Evolutionary conservation across 1,140 invertebrate species (phyloP).

Genomic region (Neoseiulus cucumeris): DNA sequence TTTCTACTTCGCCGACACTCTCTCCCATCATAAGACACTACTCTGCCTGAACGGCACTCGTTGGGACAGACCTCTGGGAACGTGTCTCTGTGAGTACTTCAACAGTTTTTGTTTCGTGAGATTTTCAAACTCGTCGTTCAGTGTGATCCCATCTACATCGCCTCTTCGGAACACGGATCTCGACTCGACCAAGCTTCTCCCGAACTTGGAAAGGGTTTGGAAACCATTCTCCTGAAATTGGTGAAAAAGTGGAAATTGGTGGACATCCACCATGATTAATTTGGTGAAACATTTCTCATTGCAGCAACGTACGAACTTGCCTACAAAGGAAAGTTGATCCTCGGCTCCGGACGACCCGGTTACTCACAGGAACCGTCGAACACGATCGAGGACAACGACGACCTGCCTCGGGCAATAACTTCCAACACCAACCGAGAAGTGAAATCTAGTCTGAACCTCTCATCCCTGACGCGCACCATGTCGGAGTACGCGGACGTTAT

Average conservation of each 20-base stretch:
- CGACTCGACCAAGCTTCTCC: no score
- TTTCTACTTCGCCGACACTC: constrained; percentile 2
- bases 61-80: background rate
- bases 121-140: no score
- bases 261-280: no score
- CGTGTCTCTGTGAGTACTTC: background rate
- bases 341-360: background rate
- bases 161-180: no score
- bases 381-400: background rate
- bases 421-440: background rate
- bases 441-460: background rate
- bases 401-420: background rate
- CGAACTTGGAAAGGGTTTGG: no score
- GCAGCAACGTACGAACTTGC: background rate
- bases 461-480: constrained; percentile 1
- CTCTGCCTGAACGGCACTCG: constrained; percentile 6
- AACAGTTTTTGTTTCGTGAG: background rate
- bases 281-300: background rate
- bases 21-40: background rate
- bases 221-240: no score
- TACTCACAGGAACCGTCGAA: background rate
- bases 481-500: constrained; percentile 8
- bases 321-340: background rate
- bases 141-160: no score
- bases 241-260: no score